Percentiles rank a stretch among this genome's conserved stretches.
phyloP scores from a whole-genome alignment of 2,888 invertebrate species.

The Tetragonula carbonaria region DNA sequence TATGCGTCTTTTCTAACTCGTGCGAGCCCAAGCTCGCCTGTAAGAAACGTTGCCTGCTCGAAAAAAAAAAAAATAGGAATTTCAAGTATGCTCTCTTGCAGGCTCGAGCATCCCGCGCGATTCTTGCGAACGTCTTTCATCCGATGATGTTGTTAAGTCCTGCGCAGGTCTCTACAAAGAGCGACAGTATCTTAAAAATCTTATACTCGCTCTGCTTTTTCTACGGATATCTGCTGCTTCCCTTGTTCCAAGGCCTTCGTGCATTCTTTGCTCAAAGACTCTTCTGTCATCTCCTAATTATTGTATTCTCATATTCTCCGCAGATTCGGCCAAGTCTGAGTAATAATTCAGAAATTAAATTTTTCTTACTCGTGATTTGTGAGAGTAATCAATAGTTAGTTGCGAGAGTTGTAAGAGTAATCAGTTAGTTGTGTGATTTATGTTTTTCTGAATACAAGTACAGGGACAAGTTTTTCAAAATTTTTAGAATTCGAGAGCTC shows the following conservation, averaged over 20 bases:
- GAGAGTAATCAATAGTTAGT: too few species aligned
- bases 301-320: background rate
- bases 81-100: background rate
- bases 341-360: background rate
- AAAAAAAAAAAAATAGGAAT: background rate
- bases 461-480: too few species aligned
- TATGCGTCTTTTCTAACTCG: conserved; percentile 24
- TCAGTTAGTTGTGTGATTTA: too few species aligned
- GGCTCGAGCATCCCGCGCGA: background rate
- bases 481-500: background rate
- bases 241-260: background rate
- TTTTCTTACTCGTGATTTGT: background rate
- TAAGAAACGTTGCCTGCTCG: background rate
- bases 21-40: background rate
- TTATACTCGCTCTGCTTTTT: too few species aligned
- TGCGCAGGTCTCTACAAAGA: background rate
- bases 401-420: too few species aligned
- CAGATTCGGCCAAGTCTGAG: background rate
- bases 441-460: too few species aligned
- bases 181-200: background rate
- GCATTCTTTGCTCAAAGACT: background rate
- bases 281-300: background rate
- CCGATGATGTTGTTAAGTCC: conserved; percentile 4
- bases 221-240: background rate
- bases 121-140: conserved; percentile 8